phyloP scores from a whole-genome alignment of 2,113 vertebrate species.

The Chascanopsetta lugubris region DNA sequence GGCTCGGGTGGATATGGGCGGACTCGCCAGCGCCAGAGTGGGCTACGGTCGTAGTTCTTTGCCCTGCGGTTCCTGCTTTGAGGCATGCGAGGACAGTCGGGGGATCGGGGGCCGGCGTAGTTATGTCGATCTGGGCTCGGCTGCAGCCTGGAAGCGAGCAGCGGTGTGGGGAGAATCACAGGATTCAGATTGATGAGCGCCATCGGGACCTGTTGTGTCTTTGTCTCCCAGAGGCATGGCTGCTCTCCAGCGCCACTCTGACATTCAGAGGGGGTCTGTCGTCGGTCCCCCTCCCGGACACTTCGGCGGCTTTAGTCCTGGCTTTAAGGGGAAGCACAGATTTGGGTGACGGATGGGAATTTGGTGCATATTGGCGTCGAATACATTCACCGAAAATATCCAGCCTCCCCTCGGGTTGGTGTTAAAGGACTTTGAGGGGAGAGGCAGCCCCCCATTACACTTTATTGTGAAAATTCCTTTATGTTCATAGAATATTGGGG shows the following conservation, averaged over 20 bases:
- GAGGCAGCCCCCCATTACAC: not conserved
- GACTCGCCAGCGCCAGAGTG: no score
- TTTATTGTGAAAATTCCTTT: not conserved
- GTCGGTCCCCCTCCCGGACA: conserved; percentile 1
- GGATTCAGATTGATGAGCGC: conserved; percentile 48
- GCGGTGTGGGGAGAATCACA: conserved; percentile 11
- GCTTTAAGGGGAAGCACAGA: conserved; percentile 19
- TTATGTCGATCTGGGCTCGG: conserved; percentile 25
- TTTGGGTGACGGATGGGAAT: not conserved
- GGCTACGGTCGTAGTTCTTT: no score
- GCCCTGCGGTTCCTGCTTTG: no score
- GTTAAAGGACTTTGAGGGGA: conserved; percentile 1
- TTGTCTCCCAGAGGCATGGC: conserved; percentile 9
- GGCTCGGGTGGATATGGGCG: no score
- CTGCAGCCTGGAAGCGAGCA: conserved; percentile 32
- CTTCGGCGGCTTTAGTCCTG: conserved; percentile 8
- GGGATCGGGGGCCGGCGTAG: conserved; percentile 20
- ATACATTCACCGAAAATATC: conserved; percentile 6
- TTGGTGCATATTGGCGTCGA: not conserved
- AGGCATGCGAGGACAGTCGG: not conserved
- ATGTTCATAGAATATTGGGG: not conserved
- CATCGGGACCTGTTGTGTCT: conserved; percentile 38
- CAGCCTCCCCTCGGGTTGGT: not conserved
- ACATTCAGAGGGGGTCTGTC: conserved; percentile 30
- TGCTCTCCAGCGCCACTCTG: conserved; percentile 24